Evolutionary conservation across 2,888 invertebrate species (phyloP).

Genomic region (Dusona sp.): DNA sequence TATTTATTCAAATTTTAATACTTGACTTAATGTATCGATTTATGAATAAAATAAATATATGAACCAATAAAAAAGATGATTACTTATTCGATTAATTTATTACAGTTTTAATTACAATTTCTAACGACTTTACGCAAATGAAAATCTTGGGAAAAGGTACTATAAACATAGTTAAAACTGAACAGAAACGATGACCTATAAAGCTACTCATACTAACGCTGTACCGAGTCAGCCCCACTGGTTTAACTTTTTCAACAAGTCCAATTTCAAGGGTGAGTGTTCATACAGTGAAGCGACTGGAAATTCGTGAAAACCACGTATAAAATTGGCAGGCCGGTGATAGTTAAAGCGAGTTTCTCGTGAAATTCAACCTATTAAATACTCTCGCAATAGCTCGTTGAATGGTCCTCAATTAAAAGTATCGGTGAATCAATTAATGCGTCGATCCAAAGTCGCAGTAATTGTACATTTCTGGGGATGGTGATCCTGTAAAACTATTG

Average conservation of each 20-base stretch:
- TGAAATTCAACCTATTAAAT: constrained; percentile 28
- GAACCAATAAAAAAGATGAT: neutral
- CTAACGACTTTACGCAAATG: neutral
- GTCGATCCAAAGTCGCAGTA: constrained; percentile 25
- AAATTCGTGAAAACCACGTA: constrained; percentile 21
- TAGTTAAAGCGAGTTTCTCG: constrained; percentile 23
- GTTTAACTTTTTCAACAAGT: constrained; percentile 10
- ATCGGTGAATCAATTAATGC: constrained; percentile 57
- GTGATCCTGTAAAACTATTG: constrained; percentile 32
- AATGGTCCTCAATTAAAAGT: constrained; percentile 51
- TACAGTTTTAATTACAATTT: neutral
- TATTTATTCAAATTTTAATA: neutral
- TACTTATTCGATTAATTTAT: neutral
- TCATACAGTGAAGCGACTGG: constrained; percentile 7
- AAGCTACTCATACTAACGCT: neutral
- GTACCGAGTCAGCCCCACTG: neutral
- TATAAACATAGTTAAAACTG: constrained; percentile 1
- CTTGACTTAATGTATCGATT: neutral
- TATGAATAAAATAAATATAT: neutral
- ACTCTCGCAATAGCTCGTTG: constrained; percentile 28
- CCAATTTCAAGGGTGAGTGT: constrained; percentile 23
- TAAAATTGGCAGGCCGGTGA: constrained; percentile 15
- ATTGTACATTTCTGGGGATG: constrained; percentile 19
- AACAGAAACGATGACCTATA: constrained; percentile 12
- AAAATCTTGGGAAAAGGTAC: neutral